Conservation (phyloP, 2,113 vertebrate genomes). For the Sebastes schlegelii region DNA sequence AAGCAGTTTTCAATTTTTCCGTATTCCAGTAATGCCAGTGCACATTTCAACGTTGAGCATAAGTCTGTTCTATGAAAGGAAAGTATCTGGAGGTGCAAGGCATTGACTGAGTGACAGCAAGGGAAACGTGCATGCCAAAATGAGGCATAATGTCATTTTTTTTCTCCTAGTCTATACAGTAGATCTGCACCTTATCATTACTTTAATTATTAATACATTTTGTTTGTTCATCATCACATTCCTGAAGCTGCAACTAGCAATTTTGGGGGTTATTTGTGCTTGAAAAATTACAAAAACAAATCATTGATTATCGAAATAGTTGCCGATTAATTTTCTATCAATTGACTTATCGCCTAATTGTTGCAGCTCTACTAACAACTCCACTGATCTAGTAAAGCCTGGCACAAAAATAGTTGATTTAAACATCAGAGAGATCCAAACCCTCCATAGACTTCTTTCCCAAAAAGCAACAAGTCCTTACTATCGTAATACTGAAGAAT, state of each 20-base stretch:
- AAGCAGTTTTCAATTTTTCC: slow-evolving; percentile 4
- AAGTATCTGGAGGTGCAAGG: slow-evolving; percentile 27
- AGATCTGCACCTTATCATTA: background rate
- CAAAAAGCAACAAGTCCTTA: background rate
- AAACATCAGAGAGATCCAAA: slow-evolving; percentile 1
- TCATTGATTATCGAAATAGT: background rate
- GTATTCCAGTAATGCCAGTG: slow-evolving; percentile 16
- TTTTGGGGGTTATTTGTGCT: background rate
- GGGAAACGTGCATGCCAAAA: background rate
- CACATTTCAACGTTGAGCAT: slow-evolving; percentile 24
- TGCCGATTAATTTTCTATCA: background rate
- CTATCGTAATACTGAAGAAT: slow-evolving; percentile 8
- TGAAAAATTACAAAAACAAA: background rate
- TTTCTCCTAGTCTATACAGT: background rate
- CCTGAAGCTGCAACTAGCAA: background rate
- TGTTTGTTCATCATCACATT: background rate
- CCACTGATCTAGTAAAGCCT: no score
- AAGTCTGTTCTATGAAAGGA: slow-evolving; percentile 15
- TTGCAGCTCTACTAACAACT: background rate
- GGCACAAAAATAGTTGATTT: no score
- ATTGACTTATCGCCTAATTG: background rate
- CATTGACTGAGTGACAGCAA: slow-evolving; percentile 32
- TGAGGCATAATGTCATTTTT: background rate
- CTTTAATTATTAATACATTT: background rate
- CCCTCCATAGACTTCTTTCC: slow-evolving; percentile 23